Evolutionary conservation across 2,888 invertebrate species (phyloP).

Genomic region (Mesochorus sp.): DNA sequence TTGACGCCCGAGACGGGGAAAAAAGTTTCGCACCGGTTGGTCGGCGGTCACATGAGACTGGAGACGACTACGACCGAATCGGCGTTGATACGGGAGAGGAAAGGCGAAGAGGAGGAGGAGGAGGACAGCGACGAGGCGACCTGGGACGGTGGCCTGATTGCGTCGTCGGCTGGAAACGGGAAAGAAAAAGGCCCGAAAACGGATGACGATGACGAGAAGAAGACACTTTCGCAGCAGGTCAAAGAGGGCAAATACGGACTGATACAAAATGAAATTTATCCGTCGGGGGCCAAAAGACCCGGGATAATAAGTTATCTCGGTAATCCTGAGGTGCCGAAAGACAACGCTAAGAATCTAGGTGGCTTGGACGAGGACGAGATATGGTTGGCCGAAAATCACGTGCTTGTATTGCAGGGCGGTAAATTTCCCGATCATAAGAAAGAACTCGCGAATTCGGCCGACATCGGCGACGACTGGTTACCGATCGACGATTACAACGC

Average conservation of each 20-base stretch:
- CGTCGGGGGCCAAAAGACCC: slow-evolving; percentile 88
- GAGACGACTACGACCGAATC: slow-evolving; percentile 63
- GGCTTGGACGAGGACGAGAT: slow-evolving; percentile 93
- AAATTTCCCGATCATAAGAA: slow-evolving; percentile 83
- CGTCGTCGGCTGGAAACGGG: slow-evolving; percentile 88
- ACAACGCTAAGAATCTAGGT: slow-evolving; percentile 90
- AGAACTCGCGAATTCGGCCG: slow-evolving; percentile 44
- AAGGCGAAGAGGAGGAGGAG: not conserved
- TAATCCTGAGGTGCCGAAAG: slow-evolving; percentile 91
- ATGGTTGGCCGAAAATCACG: slow-evolving; percentile 94
- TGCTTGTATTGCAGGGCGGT: slow-evolving; percentile 92
- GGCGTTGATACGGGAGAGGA: slow-evolving; percentile 79
- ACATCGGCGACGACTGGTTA: slow-evolving; percentile 84
- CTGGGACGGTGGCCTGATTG: slow-evolving; percentile 85
- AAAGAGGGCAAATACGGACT: slow-evolving; percentile 95
- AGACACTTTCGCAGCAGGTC: slow-evolving; percentile 94
- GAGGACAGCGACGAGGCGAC: slow-evolving; percentile 60
- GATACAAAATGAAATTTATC: slow-evolving; percentile 92
- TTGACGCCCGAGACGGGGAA: slow-evolving; percentile 55
- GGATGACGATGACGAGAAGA: slow-evolving; percentile 88
- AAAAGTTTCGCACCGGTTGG: slow-evolving; percentile 81
- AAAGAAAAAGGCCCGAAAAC: slow-evolving; percentile 83
- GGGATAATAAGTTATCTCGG: slow-evolving; percentile 92
- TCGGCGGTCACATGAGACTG: slow-evolving; percentile 46
- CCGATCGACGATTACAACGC: slow-evolving; percentile 93